Evolutionary conservation across 2,888 invertebrate species (phyloP).

Genomic region (Chirona hameri): DNA sequence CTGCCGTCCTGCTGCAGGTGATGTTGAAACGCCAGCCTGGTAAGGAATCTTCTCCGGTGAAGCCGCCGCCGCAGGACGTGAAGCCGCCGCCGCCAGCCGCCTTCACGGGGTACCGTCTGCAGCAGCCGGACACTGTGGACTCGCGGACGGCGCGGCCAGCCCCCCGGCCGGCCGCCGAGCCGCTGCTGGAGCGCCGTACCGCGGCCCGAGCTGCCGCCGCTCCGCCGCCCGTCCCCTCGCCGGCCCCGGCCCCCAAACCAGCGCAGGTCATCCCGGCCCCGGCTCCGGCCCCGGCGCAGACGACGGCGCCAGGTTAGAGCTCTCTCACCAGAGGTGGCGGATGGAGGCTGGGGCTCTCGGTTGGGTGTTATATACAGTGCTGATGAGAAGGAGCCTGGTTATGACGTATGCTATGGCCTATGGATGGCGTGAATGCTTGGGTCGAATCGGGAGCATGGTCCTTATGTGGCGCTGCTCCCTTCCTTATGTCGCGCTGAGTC

Average conservation of each 20-base stretch:
- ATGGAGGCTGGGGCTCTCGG: too few relatives aligned
- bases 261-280: too few relatives aligned
- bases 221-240: not conserved
- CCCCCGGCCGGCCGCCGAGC: not conserved
- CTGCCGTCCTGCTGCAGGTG: constrained; percentile 50
- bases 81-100: not conserved
- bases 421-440: too few relatives aligned
- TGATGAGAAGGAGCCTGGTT: too few relatives aligned
- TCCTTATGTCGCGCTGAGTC: too few relatives aligned
- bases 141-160: not conserved
- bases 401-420: too few relatives aligned
- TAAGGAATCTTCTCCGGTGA: constrained; percentile 30
- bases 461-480: too few relatives aligned
- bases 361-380: too few relatives aligned
- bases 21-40: constrained; percentile 58
- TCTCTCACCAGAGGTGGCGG: too few relatives aligned
- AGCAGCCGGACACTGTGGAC: not conserved
- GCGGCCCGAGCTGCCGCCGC: not conserved
- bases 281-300: too few relatives aligned
- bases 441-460: too few relatives aligned
- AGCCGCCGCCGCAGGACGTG: not conserved
- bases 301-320: too few relatives aligned
- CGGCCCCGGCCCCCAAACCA: not conserved
- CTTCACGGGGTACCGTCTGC: not conserved
- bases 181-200: not conserved